Conservation (phyloP, 2,797 vertebrate species). For the Galago senegalensis region DNA sequence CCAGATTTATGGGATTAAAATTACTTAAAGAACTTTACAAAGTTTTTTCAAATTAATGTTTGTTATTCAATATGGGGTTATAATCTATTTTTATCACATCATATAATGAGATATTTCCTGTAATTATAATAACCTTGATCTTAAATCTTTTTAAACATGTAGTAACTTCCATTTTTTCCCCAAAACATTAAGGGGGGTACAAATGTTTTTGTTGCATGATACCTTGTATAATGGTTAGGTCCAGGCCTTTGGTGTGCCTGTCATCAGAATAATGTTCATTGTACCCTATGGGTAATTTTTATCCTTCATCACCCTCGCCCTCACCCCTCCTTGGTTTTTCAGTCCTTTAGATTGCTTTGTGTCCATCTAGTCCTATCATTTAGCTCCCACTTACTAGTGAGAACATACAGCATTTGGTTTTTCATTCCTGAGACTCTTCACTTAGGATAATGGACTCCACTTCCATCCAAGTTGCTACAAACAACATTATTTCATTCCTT, state of each 20-base stretch:
- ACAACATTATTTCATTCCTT: neutral
- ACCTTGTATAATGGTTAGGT: too few relatives aligned
- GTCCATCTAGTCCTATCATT: neutral
- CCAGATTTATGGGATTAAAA: neutral
- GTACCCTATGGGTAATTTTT: too few relatives aligned
- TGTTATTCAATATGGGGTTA: neutral
- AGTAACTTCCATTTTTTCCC: conserved; percentile 26
- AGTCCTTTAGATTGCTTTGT: neutral
- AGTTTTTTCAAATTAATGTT: neutral
- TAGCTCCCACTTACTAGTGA: neutral
- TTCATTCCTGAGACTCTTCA: neutral
- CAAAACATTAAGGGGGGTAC: neutral
- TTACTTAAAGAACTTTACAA: neutral
- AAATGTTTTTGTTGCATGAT: neutral
- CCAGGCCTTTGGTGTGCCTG: too few relatives aligned
- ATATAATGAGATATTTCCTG: conserved; percentile 28
- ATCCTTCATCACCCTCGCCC: too few relatives aligned
- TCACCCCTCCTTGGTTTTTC: neutral
- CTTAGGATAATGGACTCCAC: neutral
- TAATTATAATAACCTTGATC: neutral
- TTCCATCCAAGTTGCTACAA: neutral
- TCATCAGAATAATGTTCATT: too few relatives aligned
- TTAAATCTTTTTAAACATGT: conserved; percentile 26
- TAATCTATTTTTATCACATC: conserved; percentile 35
- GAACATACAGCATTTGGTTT: neutral